Conservation (phyloP, 2,113 vertebrate genomes). For the Phasianus colchicus region DNA sequence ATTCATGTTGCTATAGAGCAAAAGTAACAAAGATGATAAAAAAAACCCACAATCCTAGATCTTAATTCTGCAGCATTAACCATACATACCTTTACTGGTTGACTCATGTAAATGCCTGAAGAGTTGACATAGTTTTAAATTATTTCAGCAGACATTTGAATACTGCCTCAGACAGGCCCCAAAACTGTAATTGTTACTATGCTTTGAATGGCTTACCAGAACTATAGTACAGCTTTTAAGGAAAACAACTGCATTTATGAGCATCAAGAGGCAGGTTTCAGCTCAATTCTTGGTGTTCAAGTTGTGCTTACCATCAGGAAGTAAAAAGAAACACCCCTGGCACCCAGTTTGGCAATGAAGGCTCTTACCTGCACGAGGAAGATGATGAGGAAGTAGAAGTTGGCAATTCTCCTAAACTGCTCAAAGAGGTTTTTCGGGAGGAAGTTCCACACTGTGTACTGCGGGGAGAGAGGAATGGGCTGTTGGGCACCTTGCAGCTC, state of each 20-base stretch:
- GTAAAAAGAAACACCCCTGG: background rate
- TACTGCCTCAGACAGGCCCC: background rate
- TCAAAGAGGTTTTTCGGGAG: conserved; percentile 99
- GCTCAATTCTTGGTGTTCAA: background rate
- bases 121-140: background rate
- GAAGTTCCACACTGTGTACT: conserved; percentile 99
- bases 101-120: background rate
- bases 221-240: background rate
- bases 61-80: background rate
- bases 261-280: background rate
- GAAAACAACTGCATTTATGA: background rate
- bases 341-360: background rate
- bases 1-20: background rate
- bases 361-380: conserved; percentile 96
- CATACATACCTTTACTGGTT: background rate
- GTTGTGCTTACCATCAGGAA: background rate
- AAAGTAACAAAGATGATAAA: background rate
- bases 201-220: background rate
- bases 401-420: conserved; percentile 99
- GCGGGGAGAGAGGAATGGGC: conserved; percentile 1
- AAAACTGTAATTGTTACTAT: background rate
- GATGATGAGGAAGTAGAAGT: conserved; percentile 99
- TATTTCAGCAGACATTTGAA: background rate
- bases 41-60: rapidly evolving
- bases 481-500: background rate